A percentile compares a stretch with the other conserved stretches of the same genome.
phyloP scores from a whole-genome alignment of 2,888 invertebrate species.

The Trichopoda pennipes region DNA sequence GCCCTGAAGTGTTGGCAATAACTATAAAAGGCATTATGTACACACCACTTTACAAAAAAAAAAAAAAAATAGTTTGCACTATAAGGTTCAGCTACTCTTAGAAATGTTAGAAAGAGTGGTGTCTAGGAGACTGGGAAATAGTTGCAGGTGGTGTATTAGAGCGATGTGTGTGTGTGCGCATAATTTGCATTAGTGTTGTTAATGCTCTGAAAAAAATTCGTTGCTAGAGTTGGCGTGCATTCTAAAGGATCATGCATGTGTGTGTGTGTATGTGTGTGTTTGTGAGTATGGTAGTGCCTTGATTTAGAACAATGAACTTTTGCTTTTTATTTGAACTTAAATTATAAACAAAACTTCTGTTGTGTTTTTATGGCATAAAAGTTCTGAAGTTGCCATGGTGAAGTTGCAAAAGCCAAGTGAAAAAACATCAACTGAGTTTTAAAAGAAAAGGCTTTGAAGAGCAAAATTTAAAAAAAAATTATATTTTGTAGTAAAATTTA shows the following conservation, averaged over 20 bases:
- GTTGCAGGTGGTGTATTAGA: not conserved
- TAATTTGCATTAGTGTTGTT: constrained; percentile 51
- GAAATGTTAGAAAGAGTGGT: not conserved
- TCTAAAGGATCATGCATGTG: constrained; percentile 27
- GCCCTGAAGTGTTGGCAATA: constrained; percentile 67
- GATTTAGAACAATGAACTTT: constrained; percentile 69
- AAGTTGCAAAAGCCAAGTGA: constrained; percentile 11
- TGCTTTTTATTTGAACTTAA: constrained; percentile 35
- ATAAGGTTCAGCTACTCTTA: constrained; percentile 56
- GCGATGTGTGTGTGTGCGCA: constrained; percentile 1
- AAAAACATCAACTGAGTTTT: not conserved
- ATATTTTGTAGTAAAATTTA: not conserved
- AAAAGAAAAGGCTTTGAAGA: constrained; percentile 16
- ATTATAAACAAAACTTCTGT: constrained; percentile 14
- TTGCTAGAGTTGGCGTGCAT: constrained; percentile 17
- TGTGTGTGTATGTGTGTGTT: constrained; percentile 24
- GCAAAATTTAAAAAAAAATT: not conserved
- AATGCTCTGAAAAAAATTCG: constrained; percentile 25
- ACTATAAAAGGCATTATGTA: constrained; percentile 60
- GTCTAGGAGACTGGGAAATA: not conserved
- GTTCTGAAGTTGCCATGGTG: constrained; percentile 59
- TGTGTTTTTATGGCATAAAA: constrained; percentile 22
- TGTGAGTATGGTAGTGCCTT: constrained; percentile 33
- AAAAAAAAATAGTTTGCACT: constrained; percentile 41
- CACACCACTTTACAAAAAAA: constrained; percentile 6